Percentiles rank a stretch among this genome's conserved stretches.
Conservation (phyloP, 2,888 invertebrate species). For the Pachymerium ferrugineum region DNA sequence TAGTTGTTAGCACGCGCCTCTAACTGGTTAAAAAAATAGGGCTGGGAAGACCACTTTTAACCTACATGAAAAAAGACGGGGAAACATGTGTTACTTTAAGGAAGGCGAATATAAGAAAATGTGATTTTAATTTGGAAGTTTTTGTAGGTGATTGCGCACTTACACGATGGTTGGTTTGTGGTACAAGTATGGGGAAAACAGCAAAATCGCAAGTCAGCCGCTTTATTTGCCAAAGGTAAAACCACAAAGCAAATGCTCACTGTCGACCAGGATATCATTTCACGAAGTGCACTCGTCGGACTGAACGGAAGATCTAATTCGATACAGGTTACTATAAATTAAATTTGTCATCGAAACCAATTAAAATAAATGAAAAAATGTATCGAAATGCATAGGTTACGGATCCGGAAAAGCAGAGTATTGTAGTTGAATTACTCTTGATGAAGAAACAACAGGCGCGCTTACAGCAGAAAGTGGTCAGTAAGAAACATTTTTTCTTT, state of each 20-base stretch:
- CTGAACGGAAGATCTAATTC: slow-evolving; percentile 3
- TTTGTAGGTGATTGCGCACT: slow-evolving; percentile 49
- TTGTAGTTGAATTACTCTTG: slow-evolving; percentile 49
- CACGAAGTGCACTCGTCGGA: neutral
- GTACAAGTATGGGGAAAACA: slow-evolving; percentile 54
- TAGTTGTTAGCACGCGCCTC: neutral
- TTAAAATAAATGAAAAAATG: too few species aligned
- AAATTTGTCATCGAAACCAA: too few species aligned
- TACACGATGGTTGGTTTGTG: slow-evolving; percentile 49
- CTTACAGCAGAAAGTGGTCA: slow-evolving; percentile 48
- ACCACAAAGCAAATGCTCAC: slow-evolving; percentile 44
- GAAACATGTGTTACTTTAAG: neutral
- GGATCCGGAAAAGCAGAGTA: slow-evolving; percentile 50
- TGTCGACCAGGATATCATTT: slow-evolving; percentile 40
- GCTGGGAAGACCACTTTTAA: neutral
- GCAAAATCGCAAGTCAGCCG: slow-evolving; percentile 42
- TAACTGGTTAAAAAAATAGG: neutral
- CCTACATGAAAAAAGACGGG: neutral
- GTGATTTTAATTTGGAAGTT: neutral
- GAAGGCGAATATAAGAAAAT: neutral
- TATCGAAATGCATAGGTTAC: too few species aligned
- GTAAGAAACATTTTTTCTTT: slow-evolving; percentile 34
- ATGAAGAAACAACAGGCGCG: slow-evolving; percentile 49
- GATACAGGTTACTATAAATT: too few species aligned
- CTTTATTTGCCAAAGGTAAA: slow-evolving; percentile 40